Conservation (phyloP, 2,797 vertebrate species). For the Aplochiton taeniatus region DNA sequence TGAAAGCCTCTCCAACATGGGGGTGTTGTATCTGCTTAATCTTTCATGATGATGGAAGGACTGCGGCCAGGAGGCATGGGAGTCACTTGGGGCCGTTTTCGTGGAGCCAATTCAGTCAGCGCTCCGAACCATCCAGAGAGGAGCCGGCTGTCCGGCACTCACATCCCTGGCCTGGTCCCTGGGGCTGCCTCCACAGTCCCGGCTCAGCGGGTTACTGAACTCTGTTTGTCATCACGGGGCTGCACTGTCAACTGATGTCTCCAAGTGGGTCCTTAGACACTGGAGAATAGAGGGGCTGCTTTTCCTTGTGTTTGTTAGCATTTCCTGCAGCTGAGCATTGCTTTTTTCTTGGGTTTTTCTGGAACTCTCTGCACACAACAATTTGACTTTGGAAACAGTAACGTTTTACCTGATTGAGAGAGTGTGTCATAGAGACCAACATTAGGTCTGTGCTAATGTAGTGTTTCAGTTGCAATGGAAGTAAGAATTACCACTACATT, state of each 20-base stretch:
- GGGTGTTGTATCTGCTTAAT: constrained; percentile 73
- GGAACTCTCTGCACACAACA: too few species aligned
- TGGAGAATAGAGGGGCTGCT: neutral
- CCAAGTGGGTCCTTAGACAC: constrained; percentile 13
- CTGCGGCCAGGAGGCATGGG: constrained; percentile 42
- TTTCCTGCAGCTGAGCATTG: too few species aligned
- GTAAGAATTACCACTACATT: too few species aligned
- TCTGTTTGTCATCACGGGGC: constrained; percentile 28
- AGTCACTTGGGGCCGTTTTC: constrained; percentile 54
- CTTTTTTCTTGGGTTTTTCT: too few species aligned
- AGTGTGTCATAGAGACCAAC: too few species aligned
- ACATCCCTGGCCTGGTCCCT: constrained; percentile 23
- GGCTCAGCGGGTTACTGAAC: constrained; percentile 9
- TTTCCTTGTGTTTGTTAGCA: too few species aligned
- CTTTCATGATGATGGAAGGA: constrained; percentile 71
- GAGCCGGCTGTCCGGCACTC: constrained; percentile 26
- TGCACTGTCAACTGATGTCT: constrained; percentile 27
- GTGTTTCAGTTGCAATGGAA: too few species aligned
- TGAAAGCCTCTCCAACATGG: constrained; percentile 69
- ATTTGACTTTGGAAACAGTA: too few species aligned
- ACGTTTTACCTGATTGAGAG: too few species aligned
- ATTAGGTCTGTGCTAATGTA: too few species aligned
- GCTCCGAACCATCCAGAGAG: constrained; percentile 30
- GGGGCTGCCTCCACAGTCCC: neutral
- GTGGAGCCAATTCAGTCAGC: constrained; percentile 51